These are phyloP conservation scores for Catamblyrhynchus diadema DNA, from an alignment of 2,797 vertebrate genomes.

Conservation along the genomic window DNA sequence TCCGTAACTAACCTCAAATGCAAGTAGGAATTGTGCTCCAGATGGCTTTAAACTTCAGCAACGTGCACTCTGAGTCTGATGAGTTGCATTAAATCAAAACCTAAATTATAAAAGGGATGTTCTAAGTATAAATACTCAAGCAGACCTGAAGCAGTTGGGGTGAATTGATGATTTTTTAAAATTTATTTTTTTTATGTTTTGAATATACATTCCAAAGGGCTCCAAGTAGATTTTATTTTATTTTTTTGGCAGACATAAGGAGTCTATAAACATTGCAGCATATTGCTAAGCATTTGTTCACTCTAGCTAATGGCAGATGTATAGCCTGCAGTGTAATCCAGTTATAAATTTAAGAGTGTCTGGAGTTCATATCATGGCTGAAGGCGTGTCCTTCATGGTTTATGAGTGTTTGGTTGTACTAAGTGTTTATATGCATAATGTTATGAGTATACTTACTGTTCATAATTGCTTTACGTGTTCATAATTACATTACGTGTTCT, in stretches of 20 bases:
- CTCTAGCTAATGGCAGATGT: conserved; percentile 23
- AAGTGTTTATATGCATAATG: background rate
- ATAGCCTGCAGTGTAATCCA: conserved; percentile 38
- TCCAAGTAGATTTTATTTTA: background rate
- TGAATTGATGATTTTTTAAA: background rate
- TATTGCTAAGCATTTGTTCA: conserved; percentile 51
- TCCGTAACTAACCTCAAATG: background rate
- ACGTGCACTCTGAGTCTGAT: background rate
- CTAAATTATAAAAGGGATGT: background rate
- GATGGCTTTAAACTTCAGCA: background rate
- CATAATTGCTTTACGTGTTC: background rate
- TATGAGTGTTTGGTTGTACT: background rate
- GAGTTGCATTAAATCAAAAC: conserved; percentile 7
- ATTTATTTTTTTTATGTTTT: background rate
- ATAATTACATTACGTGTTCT: background rate
- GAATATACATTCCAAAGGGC: background rate
- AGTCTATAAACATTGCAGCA: background rate
- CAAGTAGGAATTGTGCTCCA: background rate
- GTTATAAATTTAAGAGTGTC: background rate
- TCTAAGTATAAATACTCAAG: background rate
- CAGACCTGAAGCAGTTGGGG: background rate
- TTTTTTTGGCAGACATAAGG: background rate
- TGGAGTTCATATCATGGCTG: background rate
- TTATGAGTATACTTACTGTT: background rate
- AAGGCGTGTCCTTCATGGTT: conserved; percentile 43